Evolutionary conservation across 2,888 invertebrate species (phyloP).

Genomic region (Vesta saturnalis): DNA sequence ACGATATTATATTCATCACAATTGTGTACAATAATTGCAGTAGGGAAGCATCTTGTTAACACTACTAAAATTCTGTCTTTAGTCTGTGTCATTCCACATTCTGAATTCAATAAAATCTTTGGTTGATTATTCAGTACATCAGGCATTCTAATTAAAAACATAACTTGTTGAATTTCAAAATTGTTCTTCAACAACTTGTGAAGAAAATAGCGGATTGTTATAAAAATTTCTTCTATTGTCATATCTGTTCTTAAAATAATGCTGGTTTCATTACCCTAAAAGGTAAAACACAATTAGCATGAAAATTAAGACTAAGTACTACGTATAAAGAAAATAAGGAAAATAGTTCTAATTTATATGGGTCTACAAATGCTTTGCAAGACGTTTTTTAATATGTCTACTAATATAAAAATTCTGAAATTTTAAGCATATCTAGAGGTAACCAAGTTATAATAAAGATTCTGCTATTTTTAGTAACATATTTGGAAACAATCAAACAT

Average conservation of each 20-base stretch:
- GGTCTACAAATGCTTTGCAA: too few relatives aligned
- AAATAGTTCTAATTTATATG: too few relatives aligned
- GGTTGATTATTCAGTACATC: slow-evolving; percentile 8
- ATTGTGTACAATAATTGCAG: neutral
- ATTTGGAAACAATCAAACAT: too few relatives aligned
- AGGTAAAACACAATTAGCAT: neutral
- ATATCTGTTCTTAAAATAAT: slow-evolving; percentile 34
- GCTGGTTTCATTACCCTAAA: slow-evolving; percentile 38
- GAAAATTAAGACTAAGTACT: too few relatives aligned
- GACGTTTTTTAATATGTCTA: too few relatives aligned
- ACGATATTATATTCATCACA: neutral
- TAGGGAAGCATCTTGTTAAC: slow-evolving; percentile 22
- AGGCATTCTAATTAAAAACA: neutral
- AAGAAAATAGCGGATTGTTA: slow-evolving; percentile 36
- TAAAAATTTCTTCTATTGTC: slow-evolving; percentile 35
- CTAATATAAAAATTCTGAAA: too few relatives aligned
- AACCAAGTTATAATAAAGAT: too few relatives aligned
- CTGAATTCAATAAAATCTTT: slow-evolving; percentile 15
- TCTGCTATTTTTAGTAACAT: too few relatives aligned
- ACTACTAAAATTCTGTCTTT: slow-evolving; percentile 30
- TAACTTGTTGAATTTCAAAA: slow-evolving; percentile 25
- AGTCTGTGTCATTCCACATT: slow-evolving; percentile 19
- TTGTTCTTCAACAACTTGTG: slow-evolving; percentile 30
- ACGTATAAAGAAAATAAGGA: too few relatives aligned
- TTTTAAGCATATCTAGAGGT: too few relatives aligned